phyloP scores from a whole-genome alignment of 2,113 vertebrate genomes.

The Climacteris rufus region DNA sequence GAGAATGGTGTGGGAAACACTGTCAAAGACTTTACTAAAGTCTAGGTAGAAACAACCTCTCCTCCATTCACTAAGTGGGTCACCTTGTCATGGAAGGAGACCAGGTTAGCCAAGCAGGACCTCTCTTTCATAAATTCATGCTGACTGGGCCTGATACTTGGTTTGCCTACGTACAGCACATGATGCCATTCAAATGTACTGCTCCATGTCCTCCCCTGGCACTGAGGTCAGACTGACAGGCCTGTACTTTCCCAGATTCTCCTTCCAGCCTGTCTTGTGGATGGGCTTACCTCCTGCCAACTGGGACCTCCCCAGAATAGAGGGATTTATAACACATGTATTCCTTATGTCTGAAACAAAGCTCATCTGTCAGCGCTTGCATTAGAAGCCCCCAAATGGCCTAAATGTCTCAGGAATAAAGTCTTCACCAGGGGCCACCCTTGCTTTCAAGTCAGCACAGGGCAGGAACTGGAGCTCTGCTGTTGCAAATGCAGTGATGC shows the following conservation, averaged over 20 bases:
- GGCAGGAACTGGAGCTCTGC: neutral
- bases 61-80: neutral
- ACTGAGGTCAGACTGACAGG: neutral
- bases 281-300: neutral
- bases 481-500: rapidly evolving
- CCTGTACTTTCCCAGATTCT: neutral
- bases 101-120: neutral
- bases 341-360: neutral
- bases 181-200: neutral
- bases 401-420: neutral
- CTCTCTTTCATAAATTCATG: neutral
- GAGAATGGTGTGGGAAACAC: neutral
- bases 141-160: neutral
- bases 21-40: neutral
- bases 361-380: neutral
- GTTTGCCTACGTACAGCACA: neutral
- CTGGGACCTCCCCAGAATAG: neutral
- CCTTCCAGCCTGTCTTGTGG: neutral
- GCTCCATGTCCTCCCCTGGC: neutral
- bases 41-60: neutral
- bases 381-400: neutral
- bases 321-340: neutral
- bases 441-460: neutral
- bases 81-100: neutral
- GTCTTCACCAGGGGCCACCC: neutral